phyloP scores from a whole-genome alignment of 2,888 invertebrate genomes.

The Isoperla grammatica region DNA sequence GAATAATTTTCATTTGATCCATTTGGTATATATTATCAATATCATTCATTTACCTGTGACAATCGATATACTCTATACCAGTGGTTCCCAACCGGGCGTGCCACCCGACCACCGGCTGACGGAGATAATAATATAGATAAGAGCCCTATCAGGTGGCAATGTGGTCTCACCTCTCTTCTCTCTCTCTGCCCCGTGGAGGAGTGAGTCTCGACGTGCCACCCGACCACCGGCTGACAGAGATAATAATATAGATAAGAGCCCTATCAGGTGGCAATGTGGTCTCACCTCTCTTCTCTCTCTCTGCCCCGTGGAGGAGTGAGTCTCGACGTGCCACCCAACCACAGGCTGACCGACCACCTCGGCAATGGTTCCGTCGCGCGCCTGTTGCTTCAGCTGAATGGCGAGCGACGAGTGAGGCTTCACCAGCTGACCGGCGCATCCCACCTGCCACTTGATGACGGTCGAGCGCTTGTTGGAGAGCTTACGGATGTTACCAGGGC shows the following conservation, averaged over 20 bases:
- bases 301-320: conserved; percentile 41
- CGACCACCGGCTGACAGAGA: conserved; percentile 62
- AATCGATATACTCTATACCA: too few relatives aligned
- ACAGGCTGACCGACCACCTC: conserved; percentile 63
- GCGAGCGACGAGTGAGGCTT: conserved; percentile 59
- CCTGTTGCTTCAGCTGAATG: conserved; percentile 61
- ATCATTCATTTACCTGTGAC: too few relatives aligned
- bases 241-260: too few relatives aligned
- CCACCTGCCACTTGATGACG: conserved; percentile 55
- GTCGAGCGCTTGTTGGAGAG: conserved; percentile 46
- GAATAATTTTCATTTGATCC: background rate
- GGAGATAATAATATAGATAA: too few relatives aligned
- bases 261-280: too few relatives aligned
- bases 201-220: conserved; percentile 61
- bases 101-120: conserved; percentile 68
- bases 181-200: conserved; percentile 41
- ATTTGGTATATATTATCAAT: too few relatives aligned
- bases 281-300: conserved; percentile 41
- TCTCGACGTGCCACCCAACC: conserved; percentile 63
- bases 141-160: too few relatives aligned
- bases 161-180: conserved; percentile 38
- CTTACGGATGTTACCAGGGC: conserved; percentile 48
- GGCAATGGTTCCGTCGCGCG: conserved; percentile 65
- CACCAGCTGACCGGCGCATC: conserved; percentile 68
- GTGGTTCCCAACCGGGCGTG: too few relatives aligned